Conservation (phyloP, 2,797 vertebrate species). For the Schizothorax lantsangensis region DNA sequence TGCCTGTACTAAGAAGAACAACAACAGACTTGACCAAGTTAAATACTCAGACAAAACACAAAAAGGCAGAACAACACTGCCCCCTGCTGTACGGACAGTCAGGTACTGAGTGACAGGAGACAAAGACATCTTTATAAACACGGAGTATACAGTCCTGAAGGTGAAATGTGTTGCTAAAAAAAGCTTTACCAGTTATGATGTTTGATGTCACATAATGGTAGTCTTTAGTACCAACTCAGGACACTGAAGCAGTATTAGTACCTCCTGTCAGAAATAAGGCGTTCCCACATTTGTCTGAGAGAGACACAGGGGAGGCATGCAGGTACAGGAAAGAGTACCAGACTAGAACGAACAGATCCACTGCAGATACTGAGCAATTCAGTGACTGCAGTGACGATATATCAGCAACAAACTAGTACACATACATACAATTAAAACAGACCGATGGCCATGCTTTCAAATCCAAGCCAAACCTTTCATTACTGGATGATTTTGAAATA, state of each 20-base stretch:
- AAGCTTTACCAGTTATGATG: background rate
- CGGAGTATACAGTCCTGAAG: background rate
- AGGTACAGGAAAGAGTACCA: background rate
- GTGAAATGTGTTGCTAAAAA: background rate
- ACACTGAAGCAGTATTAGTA: constrained; percentile 18
- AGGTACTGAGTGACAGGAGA: constrained; percentile 15
- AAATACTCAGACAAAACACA: background rate
- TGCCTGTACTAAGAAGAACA: background rate
- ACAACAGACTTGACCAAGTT: background rate
- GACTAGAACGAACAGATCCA: background rate
- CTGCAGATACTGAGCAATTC: background rate
- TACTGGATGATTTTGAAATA: background rate
- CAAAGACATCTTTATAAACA: background rate
- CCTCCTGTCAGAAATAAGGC: background rate
- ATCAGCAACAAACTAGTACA: constrained; percentile 11
- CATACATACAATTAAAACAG: background rate
- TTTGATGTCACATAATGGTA: background rate
- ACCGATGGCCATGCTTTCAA: constrained; percentile 6
- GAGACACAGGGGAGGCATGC: background rate
- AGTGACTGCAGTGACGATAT: constrained; percentile 10
- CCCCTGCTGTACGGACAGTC: constrained; percentile 42
- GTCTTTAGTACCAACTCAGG: background rate
- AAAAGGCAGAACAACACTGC: constrained; percentile 35
- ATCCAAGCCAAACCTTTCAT: background rate
- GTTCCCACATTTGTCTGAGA: background rate